phyloP scores from a whole-genome alignment of 2,113 vertebrate genomes.

The Cnemophilus loriae region DNA sequence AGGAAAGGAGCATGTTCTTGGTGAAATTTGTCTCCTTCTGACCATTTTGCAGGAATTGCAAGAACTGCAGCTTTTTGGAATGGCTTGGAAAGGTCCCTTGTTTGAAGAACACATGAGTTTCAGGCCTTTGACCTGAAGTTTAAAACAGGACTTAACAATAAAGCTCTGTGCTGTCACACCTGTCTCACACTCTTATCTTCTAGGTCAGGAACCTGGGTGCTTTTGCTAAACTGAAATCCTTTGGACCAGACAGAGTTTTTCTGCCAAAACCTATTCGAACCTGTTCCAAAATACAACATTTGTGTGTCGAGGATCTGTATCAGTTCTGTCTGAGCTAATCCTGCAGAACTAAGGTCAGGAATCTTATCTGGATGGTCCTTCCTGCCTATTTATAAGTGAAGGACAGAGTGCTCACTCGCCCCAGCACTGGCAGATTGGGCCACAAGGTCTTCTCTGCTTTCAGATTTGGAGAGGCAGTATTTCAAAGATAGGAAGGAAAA shows the following conservation, averaged over 20 bases:
- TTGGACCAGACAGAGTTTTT: background rate
- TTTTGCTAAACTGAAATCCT: background rate
- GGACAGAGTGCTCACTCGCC: background rate
- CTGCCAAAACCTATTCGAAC: background rate
- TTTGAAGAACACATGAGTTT: background rate
- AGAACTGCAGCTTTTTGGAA: background rate
- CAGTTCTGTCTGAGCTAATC: background rate
- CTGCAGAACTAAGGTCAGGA: background rate
- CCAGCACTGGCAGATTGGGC: accelerated
- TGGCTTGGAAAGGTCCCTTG: background rate
- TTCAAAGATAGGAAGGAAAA: background rate
- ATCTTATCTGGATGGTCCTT: background rate
- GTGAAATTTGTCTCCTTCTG: background rate
- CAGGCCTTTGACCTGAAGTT: background rate
- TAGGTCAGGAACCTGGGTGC: background rate
- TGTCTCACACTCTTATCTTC: background rate
- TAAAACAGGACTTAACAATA: background rate
- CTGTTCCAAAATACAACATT: background rate
- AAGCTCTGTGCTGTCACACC: background rate
- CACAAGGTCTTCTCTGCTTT: background rate
- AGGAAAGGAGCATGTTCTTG: background rate
- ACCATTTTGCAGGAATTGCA: background rate
- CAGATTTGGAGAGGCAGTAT: background rate
- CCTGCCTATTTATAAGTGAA: background rate
- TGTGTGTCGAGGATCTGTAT: background rate